phyloP scores from a whole-genome alignment of 2,113 vertebrate species.

The Forbesichthys papilliferus region DNA sequence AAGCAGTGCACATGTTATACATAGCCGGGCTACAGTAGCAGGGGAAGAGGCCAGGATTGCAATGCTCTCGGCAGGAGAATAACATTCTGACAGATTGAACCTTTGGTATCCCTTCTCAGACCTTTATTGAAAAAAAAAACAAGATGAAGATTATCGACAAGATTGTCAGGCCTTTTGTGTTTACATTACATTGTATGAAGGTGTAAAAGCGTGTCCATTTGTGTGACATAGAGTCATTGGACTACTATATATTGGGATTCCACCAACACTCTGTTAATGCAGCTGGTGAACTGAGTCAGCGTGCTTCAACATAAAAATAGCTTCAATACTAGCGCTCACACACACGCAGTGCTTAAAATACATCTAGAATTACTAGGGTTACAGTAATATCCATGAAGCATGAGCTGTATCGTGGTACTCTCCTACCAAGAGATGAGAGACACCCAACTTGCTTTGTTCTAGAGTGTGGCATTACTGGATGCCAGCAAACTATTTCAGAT shows the following conservation, averaged over 20 bases:
- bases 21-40: conserved; percentile 37
- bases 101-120: conserved; percentile 50
- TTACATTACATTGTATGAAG: neutral
- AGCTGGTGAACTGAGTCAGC: conserved; percentile 40
- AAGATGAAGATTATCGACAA: conserved; percentile 15
- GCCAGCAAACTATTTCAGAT: too few species aligned
- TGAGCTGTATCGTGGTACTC: conserved; percentile 40
- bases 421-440: conserved; percentile 44
- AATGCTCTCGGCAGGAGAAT: conserved; percentile 22
- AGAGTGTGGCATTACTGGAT: conserved; percentile 44
- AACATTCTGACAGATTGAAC: conserved; percentile 48
- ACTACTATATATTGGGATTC: conserved; percentile 49
- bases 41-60: conserved; percentile 33
- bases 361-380: conserved; percentile 51
- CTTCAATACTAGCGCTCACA: neutral
- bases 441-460: conserved; percentile 21
- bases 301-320: neutral
- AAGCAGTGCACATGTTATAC: conserved; percentile 37
- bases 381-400: conserved; percentile 51
- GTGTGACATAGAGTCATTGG: neutral
- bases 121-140: conserved; percentile 53
- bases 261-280: conserved; percentile 31
- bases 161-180: neutral
- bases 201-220: neutral
- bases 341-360: conserved; percentile 36